Conservation (phyloP, 2,888 invertebrate genomes). For the Trichopoda pennipes region DNA sequence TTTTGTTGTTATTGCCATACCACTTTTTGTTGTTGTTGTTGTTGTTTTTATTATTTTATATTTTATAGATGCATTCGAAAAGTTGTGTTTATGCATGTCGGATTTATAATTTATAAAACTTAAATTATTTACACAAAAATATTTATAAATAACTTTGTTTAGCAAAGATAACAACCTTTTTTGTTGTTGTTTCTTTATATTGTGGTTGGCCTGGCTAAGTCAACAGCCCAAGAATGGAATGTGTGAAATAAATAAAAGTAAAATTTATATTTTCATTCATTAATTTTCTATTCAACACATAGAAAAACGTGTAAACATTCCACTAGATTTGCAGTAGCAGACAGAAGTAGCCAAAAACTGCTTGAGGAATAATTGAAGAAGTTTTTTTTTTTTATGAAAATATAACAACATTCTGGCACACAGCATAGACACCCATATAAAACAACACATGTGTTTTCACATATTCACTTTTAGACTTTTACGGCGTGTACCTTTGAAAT, state of each 20-base stretch:
- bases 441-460: not conserved
- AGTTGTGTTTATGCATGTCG: constrained; percentile 71
- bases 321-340: constrained; percentile 47
- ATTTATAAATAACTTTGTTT: constrained; percentile 50
- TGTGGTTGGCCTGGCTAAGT: constrained; percentile 13
- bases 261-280: constrained; percentile 62
- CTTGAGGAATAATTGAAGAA: constrained; percentile 35
- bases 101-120: constrained; percentile 71
- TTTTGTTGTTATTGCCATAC: constrained; percentile 11
- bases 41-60: constrained; percentile 18
- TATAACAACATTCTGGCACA: not conserved
- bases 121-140: constrained; percentile 71
- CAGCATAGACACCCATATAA: not conserved
- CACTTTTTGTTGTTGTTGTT: not conserved
- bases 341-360: constrained; percentile 8
- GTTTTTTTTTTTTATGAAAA: constrained; percentile 7
- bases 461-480: constrained; percentile 32
- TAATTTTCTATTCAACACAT: constrained; percentile 11
- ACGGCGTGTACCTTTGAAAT: not conserved
- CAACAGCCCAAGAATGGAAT: not conserved
- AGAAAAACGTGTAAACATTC: constrained; percentile 49
- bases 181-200: constrained; percentile 17
- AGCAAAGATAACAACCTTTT: constrained; percentile 54
- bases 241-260: constrained; percentile 16
- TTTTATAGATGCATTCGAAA: constrained; percentile 66